Evolutionary conservation across 1,140 invertebrate genomes (phyloP).

Genomic region (Palaemon carinicauda): DNA sequence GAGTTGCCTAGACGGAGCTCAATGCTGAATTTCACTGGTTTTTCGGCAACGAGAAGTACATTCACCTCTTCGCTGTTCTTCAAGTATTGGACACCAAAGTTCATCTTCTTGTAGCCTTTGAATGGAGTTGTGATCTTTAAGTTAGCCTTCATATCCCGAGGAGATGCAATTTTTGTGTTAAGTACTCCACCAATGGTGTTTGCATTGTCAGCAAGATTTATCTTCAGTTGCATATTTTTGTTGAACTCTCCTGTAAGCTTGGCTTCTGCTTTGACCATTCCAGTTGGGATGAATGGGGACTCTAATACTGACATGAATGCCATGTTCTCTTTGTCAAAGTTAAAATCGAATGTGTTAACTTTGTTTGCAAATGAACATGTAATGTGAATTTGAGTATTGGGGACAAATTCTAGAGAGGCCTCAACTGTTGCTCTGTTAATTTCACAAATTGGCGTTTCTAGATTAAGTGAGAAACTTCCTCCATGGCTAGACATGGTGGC

Average conservation of each 20-base stretch:
- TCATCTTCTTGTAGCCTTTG: conserved; percentile 40
- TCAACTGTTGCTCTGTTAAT: conserved; percentile 29
- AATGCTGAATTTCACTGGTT: conserved; percentile 24
- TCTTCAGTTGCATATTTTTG: conserved; percentile 23
- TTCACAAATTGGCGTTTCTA: conserved; percentile 31
- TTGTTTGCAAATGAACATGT: not conserved
- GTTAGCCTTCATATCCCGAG: not conserved
- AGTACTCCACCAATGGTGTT: conserved; percentile 29
- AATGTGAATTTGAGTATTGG: not conserved
- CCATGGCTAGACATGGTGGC: not conserved
- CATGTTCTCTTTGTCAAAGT: conserved; percentile 7
- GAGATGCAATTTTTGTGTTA: not conserved
- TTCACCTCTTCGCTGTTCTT: conserved; percentile 13
- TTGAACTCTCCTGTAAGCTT: conserved; percentile 4
- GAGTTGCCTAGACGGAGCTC: conserved; percentile 11
- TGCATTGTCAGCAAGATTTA: conserved; percentile 10
- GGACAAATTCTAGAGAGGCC: conserved; percentile 19
- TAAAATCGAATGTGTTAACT: conserved; percentile 30
- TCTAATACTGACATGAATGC: conserved; percentile 3
- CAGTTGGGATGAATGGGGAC: conserved; percentile 39
- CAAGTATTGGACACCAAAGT: conserved; percentile 20
- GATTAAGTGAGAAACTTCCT: not conserved
- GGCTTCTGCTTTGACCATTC: conserved; percentile 19
- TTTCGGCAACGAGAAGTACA: not conserved
- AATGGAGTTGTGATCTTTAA: conserved; percentile 41